A percentile compares a stretch with the other conserved stretches of the same genome.
Conservation (phyloP, 2,888 invertebrate genomes). For the Phortica okadai region DNA sequence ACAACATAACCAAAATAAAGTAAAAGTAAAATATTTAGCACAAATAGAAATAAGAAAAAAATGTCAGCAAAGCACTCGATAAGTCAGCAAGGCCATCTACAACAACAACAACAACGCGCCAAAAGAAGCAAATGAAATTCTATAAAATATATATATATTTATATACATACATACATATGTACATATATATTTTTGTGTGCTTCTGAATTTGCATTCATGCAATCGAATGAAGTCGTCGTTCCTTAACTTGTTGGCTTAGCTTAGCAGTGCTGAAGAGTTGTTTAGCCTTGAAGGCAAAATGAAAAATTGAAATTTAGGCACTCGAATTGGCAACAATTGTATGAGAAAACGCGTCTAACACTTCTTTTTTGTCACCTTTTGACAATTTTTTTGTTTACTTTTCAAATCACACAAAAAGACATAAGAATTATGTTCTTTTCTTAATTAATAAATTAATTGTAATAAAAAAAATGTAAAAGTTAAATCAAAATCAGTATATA, state of each 20-base stretch:
- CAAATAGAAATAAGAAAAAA: no score
- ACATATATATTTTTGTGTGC: conserved; percentile 11
- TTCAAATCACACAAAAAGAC: no score
- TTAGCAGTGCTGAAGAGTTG: no score
- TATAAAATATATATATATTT: conserved; percentile 11
- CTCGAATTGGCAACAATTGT: no score
- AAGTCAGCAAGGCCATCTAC: no score
- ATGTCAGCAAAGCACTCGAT: no score
- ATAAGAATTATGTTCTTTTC: no score
- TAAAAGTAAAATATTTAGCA: no score
- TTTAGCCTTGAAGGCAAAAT: background rate
- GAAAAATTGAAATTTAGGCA: background rate
- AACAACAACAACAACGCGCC: background rate
- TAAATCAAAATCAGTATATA: no score
- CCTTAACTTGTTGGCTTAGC: background rate
- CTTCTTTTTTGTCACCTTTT: background rate
- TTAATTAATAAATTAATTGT: no score
- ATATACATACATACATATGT: conserved; percentile 36
- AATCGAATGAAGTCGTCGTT: conserved; percentile 24
- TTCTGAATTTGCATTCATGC: background rate
- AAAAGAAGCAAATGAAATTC: background rate
- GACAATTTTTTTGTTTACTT: background rate
- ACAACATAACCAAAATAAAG: background rate
- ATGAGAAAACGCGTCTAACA: no score
- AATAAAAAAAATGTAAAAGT: no score